These are phyloP conservation scores for Phortica variegata DNA, from an alignment of 1,140 invertebrate species.

Conservation along the genomic window DNA sequence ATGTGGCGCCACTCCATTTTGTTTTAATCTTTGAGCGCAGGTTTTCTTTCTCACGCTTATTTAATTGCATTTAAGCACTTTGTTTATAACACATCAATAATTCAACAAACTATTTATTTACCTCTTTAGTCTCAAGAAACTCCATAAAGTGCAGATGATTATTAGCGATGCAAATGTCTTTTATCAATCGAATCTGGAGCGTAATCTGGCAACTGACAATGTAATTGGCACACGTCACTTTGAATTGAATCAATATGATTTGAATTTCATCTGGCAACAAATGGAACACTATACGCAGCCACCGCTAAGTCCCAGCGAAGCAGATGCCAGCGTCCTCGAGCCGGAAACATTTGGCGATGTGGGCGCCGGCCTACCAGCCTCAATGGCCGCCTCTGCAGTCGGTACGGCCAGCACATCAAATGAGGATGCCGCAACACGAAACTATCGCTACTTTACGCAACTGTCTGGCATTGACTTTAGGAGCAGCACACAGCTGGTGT, in stretches of 20 bases:
- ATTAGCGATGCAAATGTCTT: slow-evolving; percentile 45
- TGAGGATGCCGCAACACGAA: slow-evolving; percentile 44
- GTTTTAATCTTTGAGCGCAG: no score
- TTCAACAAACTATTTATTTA: no score
- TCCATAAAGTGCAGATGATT: slow-evolving; percentile 52
- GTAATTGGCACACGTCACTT: slow-evolving; percentile 52
- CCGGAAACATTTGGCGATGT: slow-evolving; percentile 1
- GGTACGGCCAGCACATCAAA: slow-evolving; percentile 16
- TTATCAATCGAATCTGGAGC: slow-evolving; percentile 55
- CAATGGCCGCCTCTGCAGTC: not conserved
- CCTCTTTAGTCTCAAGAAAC: slow-evolving; percentile 43
- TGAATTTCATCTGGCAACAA: slow-evolving; percentile 54
- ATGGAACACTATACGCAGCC: slow-evolving; percentile 39
- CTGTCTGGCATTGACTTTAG: slow-evolving; percentile 54
- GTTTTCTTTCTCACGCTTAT: slow-evolving; percentile 20
- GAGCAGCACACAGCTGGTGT: slow-evolving; percentile 54
- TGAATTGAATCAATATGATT: slow-evolving; percentile 53
- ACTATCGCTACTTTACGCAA: slow-evolving; percentile 48
- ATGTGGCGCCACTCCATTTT: no score
- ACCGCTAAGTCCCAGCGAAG: not conserved
- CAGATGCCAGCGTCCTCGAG: slow-evolving; percentile 1
- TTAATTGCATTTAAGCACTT: no score
- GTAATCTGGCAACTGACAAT: slow-evolving; percentile 37
- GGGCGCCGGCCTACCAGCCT: not conserved
- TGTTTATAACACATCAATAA: no score